A percentile compares a stretch with the other conserved stretches of the same genome.
phyloP scores from a whole-genome alignment of 2,113 vertebrate species.

The Rhinoderma darwinii region DNA sequence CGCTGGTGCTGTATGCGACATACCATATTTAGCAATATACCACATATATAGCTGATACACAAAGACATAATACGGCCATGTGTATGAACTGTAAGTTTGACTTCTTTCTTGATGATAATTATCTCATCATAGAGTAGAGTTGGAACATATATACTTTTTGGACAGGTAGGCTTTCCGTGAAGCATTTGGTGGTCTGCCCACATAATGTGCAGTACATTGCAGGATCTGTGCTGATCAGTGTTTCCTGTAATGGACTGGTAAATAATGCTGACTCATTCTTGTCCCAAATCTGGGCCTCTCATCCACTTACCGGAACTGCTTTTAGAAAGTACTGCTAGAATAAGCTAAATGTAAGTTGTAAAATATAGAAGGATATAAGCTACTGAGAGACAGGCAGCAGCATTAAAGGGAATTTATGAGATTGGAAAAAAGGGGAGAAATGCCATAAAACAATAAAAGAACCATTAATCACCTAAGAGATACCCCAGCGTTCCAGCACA shows the following conservation, averaged over 20 bases:
- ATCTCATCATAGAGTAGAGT: too few species aligned
- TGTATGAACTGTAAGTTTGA: too few species aligned
- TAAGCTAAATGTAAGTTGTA: constrained; percentile 20
- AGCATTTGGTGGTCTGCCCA: neutral
- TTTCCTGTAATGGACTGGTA: neutral
- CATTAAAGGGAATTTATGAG: too few species aligned
- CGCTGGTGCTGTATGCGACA: too few species aligned
- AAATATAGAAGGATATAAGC: neutral
- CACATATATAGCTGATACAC: too few species aligned
- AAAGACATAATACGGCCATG: too few species aligned
- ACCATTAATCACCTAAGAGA: too few species aligned
- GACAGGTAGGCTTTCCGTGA: neutral
- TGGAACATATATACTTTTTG: neutral
- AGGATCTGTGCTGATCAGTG: neutral
- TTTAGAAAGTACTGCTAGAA: constrained; percentile 13
- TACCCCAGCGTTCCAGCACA: too few species aligned
- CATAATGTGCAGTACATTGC: neutral
- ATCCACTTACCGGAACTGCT: neutral
- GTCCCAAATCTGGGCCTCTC: neutral
- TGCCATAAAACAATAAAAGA: too few species aligned
- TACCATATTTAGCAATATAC: too few species aligned
- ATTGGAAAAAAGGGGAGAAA: too few species aligned
- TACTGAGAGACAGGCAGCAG: neutral
- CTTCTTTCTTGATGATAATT: too few species aligned
- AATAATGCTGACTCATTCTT: constrained; percentile 22